Percentiles rank a stretch among this genome's conserved stretches.
These are phyloP conservation scores for Vireo griseus DNA, from an alignment of 2,797 vertebrate genomes.

Conservation along the genomic window DNA sequence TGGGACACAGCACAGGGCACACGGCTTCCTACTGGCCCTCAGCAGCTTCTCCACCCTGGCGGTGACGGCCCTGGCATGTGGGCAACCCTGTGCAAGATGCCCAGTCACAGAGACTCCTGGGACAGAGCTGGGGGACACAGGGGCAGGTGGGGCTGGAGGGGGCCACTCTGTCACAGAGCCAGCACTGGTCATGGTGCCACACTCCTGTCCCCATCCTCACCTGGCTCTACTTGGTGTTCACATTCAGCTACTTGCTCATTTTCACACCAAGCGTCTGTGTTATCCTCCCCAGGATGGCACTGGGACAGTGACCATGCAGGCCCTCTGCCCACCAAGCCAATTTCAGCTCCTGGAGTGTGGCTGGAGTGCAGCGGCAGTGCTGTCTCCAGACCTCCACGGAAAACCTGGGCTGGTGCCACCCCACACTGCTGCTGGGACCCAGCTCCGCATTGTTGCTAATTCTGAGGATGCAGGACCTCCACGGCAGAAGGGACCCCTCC, in stretches of 20 bases:
- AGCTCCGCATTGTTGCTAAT: rapidly evolving
- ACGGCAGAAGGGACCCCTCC: not conserved
- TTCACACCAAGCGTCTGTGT: not conserved
- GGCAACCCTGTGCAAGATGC: not conserved
- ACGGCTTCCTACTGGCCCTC: not conserved
- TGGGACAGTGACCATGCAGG: rapidly evolving
- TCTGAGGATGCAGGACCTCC: not conserved
- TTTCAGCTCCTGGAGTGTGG: not conserved
- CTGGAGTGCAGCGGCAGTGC: rapidly evolving
- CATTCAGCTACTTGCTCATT: not conserved
- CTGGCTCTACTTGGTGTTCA: not conserved
- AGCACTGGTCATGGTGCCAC: rapidly evolving
- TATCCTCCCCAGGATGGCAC: not conserved
- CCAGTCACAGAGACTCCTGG: rapidly evolving
- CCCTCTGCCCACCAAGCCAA: not conserved
- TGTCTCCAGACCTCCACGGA: not conserved
- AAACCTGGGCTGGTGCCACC: not conserved
- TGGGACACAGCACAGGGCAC: not conserved
- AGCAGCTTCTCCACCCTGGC: not conserved
- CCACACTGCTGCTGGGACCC: not conserved
- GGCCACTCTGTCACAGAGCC: rapidly evolving
- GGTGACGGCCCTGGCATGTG: not conserved
- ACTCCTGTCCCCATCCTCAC: not conserved
- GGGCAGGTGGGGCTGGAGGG: not conserved
- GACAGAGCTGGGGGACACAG: not conserved